A percentile compares a stretch with the other conserved stretches of the same genome.
phyloP scores from a whole-genome alignment of 2,113 vertebrate genomes.

The Philantomba maxwellii region DNA sequence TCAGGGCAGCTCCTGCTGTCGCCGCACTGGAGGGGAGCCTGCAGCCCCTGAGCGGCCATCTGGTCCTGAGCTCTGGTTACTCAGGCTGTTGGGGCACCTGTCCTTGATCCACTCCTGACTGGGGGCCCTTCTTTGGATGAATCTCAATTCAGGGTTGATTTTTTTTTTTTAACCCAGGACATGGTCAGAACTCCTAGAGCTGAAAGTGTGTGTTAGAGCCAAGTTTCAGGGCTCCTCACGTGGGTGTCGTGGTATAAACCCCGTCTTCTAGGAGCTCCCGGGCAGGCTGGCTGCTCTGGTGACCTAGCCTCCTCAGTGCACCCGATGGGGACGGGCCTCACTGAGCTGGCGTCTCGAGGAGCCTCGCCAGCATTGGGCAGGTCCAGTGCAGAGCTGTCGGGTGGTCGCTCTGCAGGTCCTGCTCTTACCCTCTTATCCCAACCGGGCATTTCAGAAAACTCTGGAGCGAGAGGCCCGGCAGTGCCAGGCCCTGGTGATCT shows the following conservation, averaged over 20 bases:
- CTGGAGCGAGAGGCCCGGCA: slow-evolving; percentile 89
- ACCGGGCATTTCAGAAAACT: slow-evolving; percentile 81
- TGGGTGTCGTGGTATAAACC: not conserved
- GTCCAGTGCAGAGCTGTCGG: not conserved
- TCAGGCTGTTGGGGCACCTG: not conserved
- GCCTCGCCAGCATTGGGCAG: not conserved
- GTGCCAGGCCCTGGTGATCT: slow-evolving; percentile 93
- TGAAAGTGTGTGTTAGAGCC: not conserved
- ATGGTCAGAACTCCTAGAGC: not conserved
- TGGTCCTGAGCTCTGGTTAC: not conserved
- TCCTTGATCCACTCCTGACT: not conserved
- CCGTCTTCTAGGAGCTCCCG: not conserved
- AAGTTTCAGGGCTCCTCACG: not conserved
- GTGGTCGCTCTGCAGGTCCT: not conserved
- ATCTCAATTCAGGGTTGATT: not conserved
- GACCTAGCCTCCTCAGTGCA: not conserved
- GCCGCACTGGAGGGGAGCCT: not conserved
- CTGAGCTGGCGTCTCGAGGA: not conserved
- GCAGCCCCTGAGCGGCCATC: not conserved
- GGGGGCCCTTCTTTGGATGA: not conserved
- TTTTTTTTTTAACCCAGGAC: not conserved
- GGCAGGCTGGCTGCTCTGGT: not conserved
- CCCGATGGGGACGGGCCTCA: not conserved
- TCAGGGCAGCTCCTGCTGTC: not conserved
- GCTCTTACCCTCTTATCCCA: not conserved